Conservation (phyloP, 2,888 invertebrate genomes). For the Lucinisca nassula region DNA sequence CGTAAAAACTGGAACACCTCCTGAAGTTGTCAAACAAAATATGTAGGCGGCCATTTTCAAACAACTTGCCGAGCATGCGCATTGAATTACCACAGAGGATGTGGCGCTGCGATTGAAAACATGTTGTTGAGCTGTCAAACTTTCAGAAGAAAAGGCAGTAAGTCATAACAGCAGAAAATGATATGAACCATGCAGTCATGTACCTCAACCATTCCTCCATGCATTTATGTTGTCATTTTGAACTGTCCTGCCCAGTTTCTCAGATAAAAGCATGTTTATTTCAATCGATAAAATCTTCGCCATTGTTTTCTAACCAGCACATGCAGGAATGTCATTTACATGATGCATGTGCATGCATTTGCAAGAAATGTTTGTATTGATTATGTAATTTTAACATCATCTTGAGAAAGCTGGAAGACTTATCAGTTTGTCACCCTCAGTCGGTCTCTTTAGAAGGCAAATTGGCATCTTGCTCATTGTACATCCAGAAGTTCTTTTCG, state of each 20-base stretch:
- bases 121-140: not conserved
- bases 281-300: conserved; percentile 1
- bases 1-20: conserved; percentile 96
- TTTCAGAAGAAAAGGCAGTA: not conserved
- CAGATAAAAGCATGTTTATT: not conserved
- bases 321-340: conserved; percentile 25
- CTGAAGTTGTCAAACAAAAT: conserved; percentile 94
- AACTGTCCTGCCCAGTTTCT: not conserved
- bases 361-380: conserved; percentile 32
- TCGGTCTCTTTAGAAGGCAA: not conserved
- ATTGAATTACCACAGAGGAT: not conserved
- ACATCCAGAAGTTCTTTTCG: not conserved
- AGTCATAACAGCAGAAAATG: not conserved
- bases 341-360: conserved; percentile 37
- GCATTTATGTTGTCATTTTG: no score
- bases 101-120: conserved; percentile 1
- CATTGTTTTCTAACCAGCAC: conserved; percentile 11
- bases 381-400: conserved; percentile 45
- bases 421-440: not conserved
- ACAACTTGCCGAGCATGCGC: conserved; percentile 70
- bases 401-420: not conserved
- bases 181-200: conserved; percentile 10
- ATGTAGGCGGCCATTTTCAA: conserved; percentile 92
- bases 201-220: not conserved
- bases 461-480: not conserved